phyloP scores from a whole-genome alignment of 2,113 vertebrate species.

The Raja brachyura region DNA sequence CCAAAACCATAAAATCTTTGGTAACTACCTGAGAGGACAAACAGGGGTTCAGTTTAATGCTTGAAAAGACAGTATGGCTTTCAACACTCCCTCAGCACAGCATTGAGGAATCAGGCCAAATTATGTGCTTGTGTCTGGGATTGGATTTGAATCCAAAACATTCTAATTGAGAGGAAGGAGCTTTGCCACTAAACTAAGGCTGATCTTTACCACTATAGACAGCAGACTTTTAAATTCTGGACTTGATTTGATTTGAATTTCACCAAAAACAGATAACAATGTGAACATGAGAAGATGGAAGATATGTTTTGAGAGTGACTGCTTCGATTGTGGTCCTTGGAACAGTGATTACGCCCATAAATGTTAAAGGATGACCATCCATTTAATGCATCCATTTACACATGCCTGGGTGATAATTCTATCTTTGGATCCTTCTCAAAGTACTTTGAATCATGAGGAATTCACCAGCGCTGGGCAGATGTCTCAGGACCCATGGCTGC shows the following conservation, averaged over 20 bases:
- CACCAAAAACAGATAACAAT: background rate
- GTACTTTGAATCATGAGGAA: background rate
- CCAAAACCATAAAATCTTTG: background rate
- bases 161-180: background rate
- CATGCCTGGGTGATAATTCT: background rate
- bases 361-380: background rate
- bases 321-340: background rate
- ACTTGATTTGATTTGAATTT: too few species aligned
- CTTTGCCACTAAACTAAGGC: background rate
- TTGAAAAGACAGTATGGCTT: background rate
- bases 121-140: background rate
- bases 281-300: background rate
- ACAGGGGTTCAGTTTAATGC: background rate
- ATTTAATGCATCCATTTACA: background rate
- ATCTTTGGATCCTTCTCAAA: background rate
- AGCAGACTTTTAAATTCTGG: background rate
- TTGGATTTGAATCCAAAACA: background rate
- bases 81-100: background rate
- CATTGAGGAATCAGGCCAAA: background rate
- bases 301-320: background rate
- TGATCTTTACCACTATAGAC: background rate
- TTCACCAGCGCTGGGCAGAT: too few species aligned
- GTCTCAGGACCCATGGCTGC: too few species aligned
- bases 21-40: background rate
- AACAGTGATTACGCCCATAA: background rate